Percentiles rank a stretch among this genome's conserved stretches.
These are phyloP conservation scores for Dreissena rostriformis DNA, from an alignment of 1,140 invertebrate genomes.

Conservation along the genomic window DNA sequence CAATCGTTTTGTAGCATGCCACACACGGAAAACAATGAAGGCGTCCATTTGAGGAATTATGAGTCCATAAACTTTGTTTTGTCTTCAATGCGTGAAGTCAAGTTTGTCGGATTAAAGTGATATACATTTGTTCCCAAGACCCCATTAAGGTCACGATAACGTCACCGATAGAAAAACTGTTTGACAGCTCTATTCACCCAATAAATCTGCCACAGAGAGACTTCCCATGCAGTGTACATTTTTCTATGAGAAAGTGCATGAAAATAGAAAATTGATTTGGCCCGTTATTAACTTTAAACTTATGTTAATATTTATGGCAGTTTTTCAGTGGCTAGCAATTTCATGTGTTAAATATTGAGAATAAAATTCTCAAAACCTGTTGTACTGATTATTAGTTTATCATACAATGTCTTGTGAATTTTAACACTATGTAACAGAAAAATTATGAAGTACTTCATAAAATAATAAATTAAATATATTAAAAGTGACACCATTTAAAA, in stretches of 20 bases:
- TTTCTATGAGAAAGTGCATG: slow-evolving; percentile 5
- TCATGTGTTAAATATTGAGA: background rate
- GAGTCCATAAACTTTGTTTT: slow-evolving; percentile 42
- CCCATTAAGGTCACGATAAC: slow-evolving; percentile 47
- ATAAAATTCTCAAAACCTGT: background rate
- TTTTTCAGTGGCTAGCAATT: background rate
- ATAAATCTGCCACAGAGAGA: background rate
- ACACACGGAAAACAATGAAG: slow-evolving; percentile 45
- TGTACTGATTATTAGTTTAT: too few species aligned
- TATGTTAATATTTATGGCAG: background rate
- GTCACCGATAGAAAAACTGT: slow-evolving; percentile 20
- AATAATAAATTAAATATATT: too few species aligned
- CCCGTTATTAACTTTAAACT: background rate
- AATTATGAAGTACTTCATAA: too few species aligned
- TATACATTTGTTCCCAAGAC: slow-evolving; percentile 37
- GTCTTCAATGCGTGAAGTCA: slow-evolving; percentile 39
- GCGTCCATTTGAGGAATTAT: slow-evolving; percentile 32
- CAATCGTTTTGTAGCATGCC: slow-evolving; percentile 26
- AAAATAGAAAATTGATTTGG: background rate
- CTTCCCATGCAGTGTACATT: background rate
- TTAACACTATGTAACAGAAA: too few species aligned
- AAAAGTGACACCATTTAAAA: too few species aligned
- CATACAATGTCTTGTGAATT: too few species aligned
- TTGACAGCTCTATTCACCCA: slow-evolving; percentile 29
- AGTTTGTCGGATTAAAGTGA: slow-evolving; percentile 24